These are phyloP conservation scores for Octodonta nipae DNA, from an alignment of 2,888 invertebrate genomes.

Conservation along the genomic window DNA sequence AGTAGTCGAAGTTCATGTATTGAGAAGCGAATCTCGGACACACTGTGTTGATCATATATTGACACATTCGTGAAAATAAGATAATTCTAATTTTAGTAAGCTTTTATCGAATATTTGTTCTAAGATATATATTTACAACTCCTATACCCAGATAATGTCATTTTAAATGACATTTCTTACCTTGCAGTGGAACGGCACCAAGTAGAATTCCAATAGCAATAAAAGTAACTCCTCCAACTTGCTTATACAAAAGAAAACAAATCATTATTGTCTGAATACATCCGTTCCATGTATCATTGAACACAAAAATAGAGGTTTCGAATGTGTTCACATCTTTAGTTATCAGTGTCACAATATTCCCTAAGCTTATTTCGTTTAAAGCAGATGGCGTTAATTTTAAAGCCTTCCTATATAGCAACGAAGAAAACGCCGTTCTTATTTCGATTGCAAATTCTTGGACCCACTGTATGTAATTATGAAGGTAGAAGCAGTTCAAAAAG, in stretches of 20 bases:
- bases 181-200: conserved; percentile 33
- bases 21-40: too few species aligned
- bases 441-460: conserved; percentile 69
- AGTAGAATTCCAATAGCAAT: conserved; percentile 42
- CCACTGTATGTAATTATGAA: conserved; percentile 72
- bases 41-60: too few species aligned
- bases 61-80: too few species aligned
- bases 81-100: too few species aligned
- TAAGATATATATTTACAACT: too few species aligned
- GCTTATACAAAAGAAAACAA: conserved; percentile 57
- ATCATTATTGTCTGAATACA: conserved; percentile 70
- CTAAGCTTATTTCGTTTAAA: conserved; percentile 55
- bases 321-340: conserved; percentile 88
- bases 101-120: too few species aligned
- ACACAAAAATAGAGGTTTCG: conserved; percentile 71
- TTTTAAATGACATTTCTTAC: too few species aligned
- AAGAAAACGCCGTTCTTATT: conserved; percentile 66
- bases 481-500: conserved; percentile 49
- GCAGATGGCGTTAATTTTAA: conserved; percentile 37
- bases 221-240: conserved; percentile 41
- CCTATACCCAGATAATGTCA: too few species aligned
- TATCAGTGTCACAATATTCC: conserved; percentile 68
- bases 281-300: conserved; percentile 86
- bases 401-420: conserved; percentile 65
- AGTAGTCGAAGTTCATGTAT: too few species aligned